Percentiles rank a stretch among this genome's conserved stretches.
Conservation (phyloP, 2,888 invertebrate genomes). For the Gisinianus flammeolus region DNA sequence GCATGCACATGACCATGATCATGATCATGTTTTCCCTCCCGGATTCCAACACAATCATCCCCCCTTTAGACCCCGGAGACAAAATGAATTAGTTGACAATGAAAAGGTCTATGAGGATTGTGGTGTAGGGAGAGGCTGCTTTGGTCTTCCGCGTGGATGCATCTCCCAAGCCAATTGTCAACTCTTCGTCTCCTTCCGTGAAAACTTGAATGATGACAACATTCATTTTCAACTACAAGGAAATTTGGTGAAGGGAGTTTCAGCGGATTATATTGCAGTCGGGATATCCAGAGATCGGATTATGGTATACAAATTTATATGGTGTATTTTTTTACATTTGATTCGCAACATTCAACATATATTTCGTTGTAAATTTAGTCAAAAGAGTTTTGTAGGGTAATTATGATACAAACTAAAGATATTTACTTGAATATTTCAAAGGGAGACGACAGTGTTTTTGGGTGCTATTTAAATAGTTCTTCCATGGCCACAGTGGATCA, state of each 20-base stretch:
- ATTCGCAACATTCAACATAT: too few species aligned
- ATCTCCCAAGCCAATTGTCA: background rate
- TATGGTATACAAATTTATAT: background rate
- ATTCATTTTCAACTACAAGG: background rate
- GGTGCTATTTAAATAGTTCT: too few species aligned
- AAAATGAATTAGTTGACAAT: too few species aligned
- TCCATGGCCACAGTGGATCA: too few species aligned
- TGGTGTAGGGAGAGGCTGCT: too few species aligned
- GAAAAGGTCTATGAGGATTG: too few species aligned
- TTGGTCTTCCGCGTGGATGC: background rate
- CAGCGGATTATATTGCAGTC: background rate
- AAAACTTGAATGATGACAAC: background rate
- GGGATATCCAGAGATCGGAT: background rate
- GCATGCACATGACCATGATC: too few species aligned
- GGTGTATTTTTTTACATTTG: background rate
- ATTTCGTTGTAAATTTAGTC: background rate
- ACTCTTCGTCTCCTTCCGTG: background rate
- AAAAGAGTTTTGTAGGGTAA: background rate
- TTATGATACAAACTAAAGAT: background rate
- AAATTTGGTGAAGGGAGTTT: too few species aligned
- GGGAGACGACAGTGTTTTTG: background rate
- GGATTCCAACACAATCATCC: too few species aligned
- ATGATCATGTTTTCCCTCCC: too few species aligned
- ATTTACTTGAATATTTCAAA: background rate
- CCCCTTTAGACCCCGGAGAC: too few species aligned